Base-by-base conservation (phyloP, 2,113 vertebrate species). In the Machaerirhynchus nigripectus region DNA sequence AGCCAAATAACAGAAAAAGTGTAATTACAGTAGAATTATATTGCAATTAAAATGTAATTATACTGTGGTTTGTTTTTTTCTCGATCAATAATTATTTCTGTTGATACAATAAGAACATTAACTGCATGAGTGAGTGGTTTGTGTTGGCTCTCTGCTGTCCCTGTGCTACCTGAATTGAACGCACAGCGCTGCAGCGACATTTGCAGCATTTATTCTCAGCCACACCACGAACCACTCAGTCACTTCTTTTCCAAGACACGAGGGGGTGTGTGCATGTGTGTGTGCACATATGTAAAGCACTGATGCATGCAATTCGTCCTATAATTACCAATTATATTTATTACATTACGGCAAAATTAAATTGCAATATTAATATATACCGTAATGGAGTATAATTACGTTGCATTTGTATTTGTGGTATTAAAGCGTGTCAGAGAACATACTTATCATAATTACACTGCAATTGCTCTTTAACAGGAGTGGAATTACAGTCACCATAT, bases 21-120 rank as follows among this genome's bases (percentile, higher is more conserved):
- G 95, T 95, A 91, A 96, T 95, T 94, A 95, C 89, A 56, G 76
- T 17, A 77, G 87, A 95, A 95, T 94, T 95, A 97, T 92, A 92
- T 89, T 61, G 90, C 92, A 97, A 96, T 96, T 97, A 94, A 96
- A 90, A 92, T 30, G 53, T 94, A 96, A 93, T 96, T 96, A 96
- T 87, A 61, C 27, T 18, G 60, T 27, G 47, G 61, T n/a, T 33
- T 30, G 20, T n/a, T 92, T 84, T 83, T 75, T 49, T 3, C 82
- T 92, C 83, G 65, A 90, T 96, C 92, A 89, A 84, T 96, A 95
- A 92, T 93, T 95, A 84, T 92, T 94, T 93, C 88, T 94, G 88
- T 84, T 92, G 88, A 90, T 96, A 81, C 53, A 97, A 78, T 88
- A 96, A 88, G 82, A 83, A 89, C 79, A 86, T 90, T 93, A 87